These are phyloP conservation scores for Menura novaehollandiae DNA, from an alignment of 2,113 vertebrate species.

Conservation along the genomic window DNA sequence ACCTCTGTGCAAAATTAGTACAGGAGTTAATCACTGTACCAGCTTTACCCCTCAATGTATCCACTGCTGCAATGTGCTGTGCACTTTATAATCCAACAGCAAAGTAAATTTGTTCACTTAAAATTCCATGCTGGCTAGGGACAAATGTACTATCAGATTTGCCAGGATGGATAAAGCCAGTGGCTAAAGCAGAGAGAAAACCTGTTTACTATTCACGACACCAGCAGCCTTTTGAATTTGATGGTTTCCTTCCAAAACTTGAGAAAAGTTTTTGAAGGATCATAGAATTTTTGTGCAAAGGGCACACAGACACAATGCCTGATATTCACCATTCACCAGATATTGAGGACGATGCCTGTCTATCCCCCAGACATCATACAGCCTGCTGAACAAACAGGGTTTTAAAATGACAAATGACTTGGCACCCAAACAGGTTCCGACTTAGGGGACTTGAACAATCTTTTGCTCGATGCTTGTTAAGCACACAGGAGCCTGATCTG, in stretches of 20 bases:
- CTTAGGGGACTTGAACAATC: neutral
- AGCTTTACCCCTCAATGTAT: constrained; percentile 60
- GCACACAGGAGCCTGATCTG: neutral
- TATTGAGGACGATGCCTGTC: neutral
- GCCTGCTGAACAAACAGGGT: neutral
- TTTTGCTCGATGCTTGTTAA: neutral
- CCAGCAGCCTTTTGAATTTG: neutral
- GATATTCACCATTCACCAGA: neutral
- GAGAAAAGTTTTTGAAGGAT: neutral
- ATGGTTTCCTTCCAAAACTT: neutral
- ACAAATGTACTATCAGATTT: neutral
- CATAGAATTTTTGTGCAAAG: neutral
- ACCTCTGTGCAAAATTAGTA: constrained; percentile 69
- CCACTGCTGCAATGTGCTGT: constrained; percentile 75
- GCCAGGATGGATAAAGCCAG: neutral
- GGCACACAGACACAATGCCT: neutral
- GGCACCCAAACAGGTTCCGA: neutral
- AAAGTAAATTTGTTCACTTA: neutral
- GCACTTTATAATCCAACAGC: constrained; percentile 65
- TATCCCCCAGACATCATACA: neutral
- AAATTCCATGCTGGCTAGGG: neutral
- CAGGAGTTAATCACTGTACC: constrained; percentile 62
- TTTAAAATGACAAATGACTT: neutral
- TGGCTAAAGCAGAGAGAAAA: neutral
- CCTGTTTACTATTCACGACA: neutral